phyloP scores from a whole-genome alignment of 2,113 vertebrate genomes.

The Pithys albifrons region DNA sequence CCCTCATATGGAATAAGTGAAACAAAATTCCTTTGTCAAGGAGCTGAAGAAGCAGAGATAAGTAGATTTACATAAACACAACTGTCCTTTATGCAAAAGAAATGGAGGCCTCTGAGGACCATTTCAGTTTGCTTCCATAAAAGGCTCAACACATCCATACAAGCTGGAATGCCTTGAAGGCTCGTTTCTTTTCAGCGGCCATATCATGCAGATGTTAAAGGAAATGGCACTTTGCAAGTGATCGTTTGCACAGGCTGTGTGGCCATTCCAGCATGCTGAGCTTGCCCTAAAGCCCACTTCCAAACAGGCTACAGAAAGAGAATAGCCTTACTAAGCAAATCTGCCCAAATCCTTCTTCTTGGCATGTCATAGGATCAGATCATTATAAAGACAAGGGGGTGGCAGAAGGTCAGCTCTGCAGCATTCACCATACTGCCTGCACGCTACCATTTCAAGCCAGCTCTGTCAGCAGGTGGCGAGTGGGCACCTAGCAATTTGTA shows the following conservation, averaged over 20 bases:
- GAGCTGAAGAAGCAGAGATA: neutral
- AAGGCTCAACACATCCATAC: neutral
- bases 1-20: neutral
- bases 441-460: rapidly evolving
- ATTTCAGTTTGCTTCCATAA: neutral
- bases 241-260: rapidly evolving
- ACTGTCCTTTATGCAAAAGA: neutral
- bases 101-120: neutral
- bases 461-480: rapidly evolving
- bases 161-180: neutral
- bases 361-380: neutral
- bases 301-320: neutral
- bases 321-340: neutral
- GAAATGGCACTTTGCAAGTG: neutral
- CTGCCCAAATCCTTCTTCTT: neutral
- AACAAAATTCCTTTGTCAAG: neutral
- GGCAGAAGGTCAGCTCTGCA: neutral
- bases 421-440: rapidly evolving
- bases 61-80: neutral
- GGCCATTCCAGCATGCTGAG: neutral
- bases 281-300: neutral
- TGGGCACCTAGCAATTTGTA: neutral
- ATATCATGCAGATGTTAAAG: rapidly evolving
- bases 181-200: neutral
- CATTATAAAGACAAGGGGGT: neutral